Base-by-base conservation (phyloP, 2,797 vertebrate species). In the Eleutherodactylus coqui region DNA sequence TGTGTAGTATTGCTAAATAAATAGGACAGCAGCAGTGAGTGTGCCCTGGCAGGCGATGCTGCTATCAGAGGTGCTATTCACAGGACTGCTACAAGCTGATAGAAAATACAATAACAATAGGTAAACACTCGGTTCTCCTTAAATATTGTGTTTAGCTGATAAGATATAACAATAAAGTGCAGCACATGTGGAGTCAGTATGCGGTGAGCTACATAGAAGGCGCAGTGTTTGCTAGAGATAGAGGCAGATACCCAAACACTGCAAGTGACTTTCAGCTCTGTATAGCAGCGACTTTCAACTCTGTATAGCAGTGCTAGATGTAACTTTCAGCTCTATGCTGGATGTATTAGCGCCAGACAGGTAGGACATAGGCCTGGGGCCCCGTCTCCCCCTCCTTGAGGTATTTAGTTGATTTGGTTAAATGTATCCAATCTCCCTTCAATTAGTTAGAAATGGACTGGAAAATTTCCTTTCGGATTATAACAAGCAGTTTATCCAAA, bases 381-480 rank as follows among this genome's bases (percentile, higher is more conserved):
- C 24, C 36, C 16, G 0, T 6, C 32, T 5, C 55, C 17, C 11
- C 16, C 27, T 43, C 47, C 2, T 47, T 69, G 70, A 53, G 75
- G 76, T 38, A 78, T 82, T 85, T 60, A 72, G 64, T 73, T 72
- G 77, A 70, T 67, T 69, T 51, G 38, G 34, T 72, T 27, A 87
- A 88, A 83, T 8, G 49, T 81, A 34, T 29, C 51, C 32, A 0
- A 84, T 87, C 86, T 87, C 86, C 51, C 19, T 87, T 70, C 86
- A 87, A 87, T 87, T 87, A 87, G 86, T 43, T 85, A 85, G 29
- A 79, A n/a, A 58, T 62, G 82, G 79, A 83, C 83, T 87, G 85
- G 85, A 90, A 87, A 91, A 89, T 45, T 85, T 19, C 13, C 85
- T 86, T 86, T 78, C 4, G 0, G 85, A 29, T 62, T 89, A 77